These are phyloP conservation scores for Cryptomyrus ogoouensis DNA, from an alignment of 2,113 vertebrate species.

Conservation along the genomic window DNA sequence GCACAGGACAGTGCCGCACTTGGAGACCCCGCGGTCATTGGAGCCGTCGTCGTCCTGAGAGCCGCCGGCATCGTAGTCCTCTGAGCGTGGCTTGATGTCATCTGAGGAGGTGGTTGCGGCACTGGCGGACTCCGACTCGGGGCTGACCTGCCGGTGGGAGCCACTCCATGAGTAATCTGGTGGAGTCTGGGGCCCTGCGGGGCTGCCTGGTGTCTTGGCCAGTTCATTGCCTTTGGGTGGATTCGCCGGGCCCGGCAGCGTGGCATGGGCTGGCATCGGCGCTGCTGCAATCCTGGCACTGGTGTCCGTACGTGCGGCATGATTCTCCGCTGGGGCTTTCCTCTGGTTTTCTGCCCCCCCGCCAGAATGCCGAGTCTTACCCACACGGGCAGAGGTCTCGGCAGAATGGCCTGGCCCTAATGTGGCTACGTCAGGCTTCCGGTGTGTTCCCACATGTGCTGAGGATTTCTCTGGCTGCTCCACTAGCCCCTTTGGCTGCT, in stretches of 20 bases:
- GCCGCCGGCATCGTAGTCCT: constrained; percentile 96
- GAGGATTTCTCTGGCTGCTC: not conserved
- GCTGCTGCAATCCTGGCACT: constrained; percentile 20
- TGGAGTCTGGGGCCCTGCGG: constrained; percentile 63
- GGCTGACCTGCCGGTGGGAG: constrained; percentile 74
- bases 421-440: not conserved
- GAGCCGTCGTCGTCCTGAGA: constrained; percentile 95
- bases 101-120: constrained; percentile 88
- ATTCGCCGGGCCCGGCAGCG: constrained; percentile 24
- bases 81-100: constrained; percentile 93
- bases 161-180: constrained; percentile 71
- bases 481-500: not conserved
- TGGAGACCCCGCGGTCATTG: constrained; percentile 82
- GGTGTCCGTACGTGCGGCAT: constrained; percentile 2
- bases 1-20: constrained; percentile 90
- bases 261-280: not conserved
- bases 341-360: constrained; percentile 16
- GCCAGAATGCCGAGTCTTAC: not conserved
- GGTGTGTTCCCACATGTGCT: not conserved
- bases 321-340: constrained; percentile 13
- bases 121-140: constrained; percentile 86
- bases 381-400: constrained; percentile 1
- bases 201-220: constrained; percentile 61
- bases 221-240: constrained; percentile 62
- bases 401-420: not conserved